These are phyloP conservation scores for Athalia rosae DNA, from an alignment of 2,888 invertebrate genomes.

Conservation along the genomic window DNA sequence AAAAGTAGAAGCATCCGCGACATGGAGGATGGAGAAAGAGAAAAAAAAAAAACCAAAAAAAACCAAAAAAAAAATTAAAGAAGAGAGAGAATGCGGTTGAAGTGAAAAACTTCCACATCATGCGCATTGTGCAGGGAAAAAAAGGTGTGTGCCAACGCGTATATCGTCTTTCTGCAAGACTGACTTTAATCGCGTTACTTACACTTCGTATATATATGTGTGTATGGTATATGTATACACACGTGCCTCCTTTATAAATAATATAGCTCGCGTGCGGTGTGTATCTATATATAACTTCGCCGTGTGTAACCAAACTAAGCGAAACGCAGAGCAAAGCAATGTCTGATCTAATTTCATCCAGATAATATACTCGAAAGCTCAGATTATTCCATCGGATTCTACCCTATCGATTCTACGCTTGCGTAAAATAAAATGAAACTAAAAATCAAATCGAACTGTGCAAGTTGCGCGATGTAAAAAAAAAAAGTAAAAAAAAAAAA, in stretches of 20 bases:
- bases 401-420: too few species aligned
- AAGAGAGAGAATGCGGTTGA: background rate
- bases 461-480: too few species aligned
- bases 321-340: slow-evolving; percentile 50
- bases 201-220: background rate
- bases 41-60: too few species aligned
- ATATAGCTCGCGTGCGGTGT: background rate
- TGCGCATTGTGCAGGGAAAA: background rate
- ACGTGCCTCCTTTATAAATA: too few species aligned
- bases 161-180: slow-evolving; percentile 69
- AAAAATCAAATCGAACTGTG: too few species aligned
- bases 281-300: slow-evolving; percentile 57
- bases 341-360: background rate
- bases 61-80: background rate
- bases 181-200: slow-evolving; percentile 27
- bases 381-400: too few species aligned
- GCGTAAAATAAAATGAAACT: too few species aligned
- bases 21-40: background rate
- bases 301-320: slow-evolving; percentile 58
- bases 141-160: slow-evolving; percentile 52
- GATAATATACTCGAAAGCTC: background rate
- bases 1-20: background rate
- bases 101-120: background rate
- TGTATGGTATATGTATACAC: slow-evolving; percentile 56
- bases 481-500: too few species aligned